phyloP scores from a whole-genome alignment of 2,797 vertebrate genomes.

The Carapus acus region DNA sequence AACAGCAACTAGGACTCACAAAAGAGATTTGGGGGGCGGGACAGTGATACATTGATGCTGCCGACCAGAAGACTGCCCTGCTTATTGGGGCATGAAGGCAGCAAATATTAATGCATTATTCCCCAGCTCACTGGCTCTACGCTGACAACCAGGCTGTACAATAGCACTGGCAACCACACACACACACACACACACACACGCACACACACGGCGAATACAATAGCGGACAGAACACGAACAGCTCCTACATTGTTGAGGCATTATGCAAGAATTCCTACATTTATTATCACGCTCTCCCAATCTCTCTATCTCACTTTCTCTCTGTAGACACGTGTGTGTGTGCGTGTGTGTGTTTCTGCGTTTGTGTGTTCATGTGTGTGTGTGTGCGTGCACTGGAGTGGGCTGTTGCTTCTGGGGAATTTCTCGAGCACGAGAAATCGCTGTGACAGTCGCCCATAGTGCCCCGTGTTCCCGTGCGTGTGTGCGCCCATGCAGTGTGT shows the following conservation, averaged over 20 bases:
- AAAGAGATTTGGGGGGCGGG: too few relatives aligned
- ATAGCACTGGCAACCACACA: neutral
- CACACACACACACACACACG: neutral
- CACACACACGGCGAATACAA: constrained; percentile 1
- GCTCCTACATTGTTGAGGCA: constrained; percentile 5
- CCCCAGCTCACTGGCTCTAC: constrained; percentile 40
- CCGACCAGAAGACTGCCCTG: constrained; percentile 18
- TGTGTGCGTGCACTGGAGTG: neutral
- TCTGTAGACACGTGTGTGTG: neutral
- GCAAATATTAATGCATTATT: constrained; percentile 41
- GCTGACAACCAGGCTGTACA: constrained; percentile 21
- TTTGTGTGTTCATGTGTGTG: neutral
- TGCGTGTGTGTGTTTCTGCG: neutral
- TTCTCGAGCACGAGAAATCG: constrained; percentile 46
- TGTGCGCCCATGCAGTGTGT: neutral
- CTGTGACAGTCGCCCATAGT: constrained; percentile 48
- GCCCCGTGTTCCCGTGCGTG: constrained; percentile 22
- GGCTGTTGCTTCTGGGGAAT: constrained; percentile 34
- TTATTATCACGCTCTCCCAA: neutral
- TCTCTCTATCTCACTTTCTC: neutral
- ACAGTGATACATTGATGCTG: too few relatives aligned
- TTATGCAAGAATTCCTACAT: constrained; percentile 6
- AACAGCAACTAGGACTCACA: too few relatives aligned
- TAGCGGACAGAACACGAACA: neutral
- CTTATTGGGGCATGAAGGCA: constrained; percentile 54